Evolutionary conservation across 2,113 vertebrate genomes (phyloP).

Genomic region (Elachura formosa): DNA sequence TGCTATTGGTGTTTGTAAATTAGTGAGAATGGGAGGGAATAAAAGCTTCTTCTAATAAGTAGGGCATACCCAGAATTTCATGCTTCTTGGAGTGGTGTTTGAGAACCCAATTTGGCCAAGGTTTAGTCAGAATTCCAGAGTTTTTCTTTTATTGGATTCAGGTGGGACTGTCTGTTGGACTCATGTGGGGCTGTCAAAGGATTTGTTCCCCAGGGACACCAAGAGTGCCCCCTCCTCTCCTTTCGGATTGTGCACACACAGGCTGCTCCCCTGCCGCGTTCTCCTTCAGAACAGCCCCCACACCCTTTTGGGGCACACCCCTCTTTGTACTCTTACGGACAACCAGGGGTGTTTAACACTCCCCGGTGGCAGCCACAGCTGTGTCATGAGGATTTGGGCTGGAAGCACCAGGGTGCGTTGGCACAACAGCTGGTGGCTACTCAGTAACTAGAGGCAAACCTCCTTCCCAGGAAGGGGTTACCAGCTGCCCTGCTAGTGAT

Average conservation of each 20-base stretch:
- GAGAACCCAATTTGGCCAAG: neutral
- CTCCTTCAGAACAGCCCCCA: neutral
- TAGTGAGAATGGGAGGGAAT: neutral
- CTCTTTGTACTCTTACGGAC: neutral
- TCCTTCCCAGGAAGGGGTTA: neutral
- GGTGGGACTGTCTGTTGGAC: neutral
- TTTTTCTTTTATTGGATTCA: neutral
- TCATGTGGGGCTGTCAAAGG: neutral
- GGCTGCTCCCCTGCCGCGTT: neutral
- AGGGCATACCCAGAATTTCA: neutral
- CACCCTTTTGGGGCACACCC: neutral
- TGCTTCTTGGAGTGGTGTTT: neutral
- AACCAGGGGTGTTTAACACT: neutral
- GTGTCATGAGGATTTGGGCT: neutral
- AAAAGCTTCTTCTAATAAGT: neutral
- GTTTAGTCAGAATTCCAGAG: neutral
- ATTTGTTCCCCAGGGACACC: fast-evolving
- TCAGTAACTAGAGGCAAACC: neutral
- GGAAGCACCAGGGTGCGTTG: neutral
- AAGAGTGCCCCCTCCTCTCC: too few relatives aligned
- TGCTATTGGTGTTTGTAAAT: neutral
- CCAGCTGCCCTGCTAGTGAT: neutral
- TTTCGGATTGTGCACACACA: neutral
- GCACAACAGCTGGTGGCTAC: neutral
- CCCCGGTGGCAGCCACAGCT: neutral